phyloP scores from a whole-genome alignment of 2,797 vertebrate species.

The Lepidocolaptes lacrymiger region DNA sequence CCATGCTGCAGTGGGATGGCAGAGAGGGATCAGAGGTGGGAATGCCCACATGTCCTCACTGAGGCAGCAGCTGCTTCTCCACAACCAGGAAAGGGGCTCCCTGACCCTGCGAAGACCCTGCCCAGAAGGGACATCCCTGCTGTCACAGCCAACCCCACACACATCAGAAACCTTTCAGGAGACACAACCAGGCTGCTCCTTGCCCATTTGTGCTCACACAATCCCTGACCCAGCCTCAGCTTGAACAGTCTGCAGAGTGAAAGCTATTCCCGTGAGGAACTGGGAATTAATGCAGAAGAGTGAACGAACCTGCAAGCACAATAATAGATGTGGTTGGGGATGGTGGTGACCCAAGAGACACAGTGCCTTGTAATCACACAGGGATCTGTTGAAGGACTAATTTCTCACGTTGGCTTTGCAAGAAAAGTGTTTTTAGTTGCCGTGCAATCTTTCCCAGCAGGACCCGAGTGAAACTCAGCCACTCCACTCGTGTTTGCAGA shows the following conservation, averaged over 20 bases:
- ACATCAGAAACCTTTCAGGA: background rate
- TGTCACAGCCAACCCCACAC: background rate
- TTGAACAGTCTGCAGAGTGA: background rate
- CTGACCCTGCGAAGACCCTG: background rate
- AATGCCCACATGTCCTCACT: fast-evolving
- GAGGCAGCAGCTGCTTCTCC: background rate
- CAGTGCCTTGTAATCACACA: fast-evolving
- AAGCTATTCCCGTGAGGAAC: background rate
- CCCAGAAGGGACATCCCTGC: background rate
- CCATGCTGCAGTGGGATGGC: background rate
- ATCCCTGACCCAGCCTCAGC: background rate
- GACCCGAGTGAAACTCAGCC: fast-evolving
- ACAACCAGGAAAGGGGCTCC: background rate
- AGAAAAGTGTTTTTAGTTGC: background rate
- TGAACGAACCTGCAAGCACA: background rate
- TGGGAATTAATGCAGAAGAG: background rate
- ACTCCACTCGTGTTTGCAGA: background rate
- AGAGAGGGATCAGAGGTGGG: background rate
- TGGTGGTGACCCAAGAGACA: background rate
- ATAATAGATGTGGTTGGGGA: fast-evolving
- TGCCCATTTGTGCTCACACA: background rate
- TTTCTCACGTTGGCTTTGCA: background rate
- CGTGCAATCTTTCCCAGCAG: background rate
- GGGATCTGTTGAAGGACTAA: background rate
- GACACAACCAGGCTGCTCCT: background rate